These are phyloP conservation scores for Cyprinodon diabolis DNA, from an alignment of 2,797 vertebrate species.

Conservation along the genomic window DNA sequence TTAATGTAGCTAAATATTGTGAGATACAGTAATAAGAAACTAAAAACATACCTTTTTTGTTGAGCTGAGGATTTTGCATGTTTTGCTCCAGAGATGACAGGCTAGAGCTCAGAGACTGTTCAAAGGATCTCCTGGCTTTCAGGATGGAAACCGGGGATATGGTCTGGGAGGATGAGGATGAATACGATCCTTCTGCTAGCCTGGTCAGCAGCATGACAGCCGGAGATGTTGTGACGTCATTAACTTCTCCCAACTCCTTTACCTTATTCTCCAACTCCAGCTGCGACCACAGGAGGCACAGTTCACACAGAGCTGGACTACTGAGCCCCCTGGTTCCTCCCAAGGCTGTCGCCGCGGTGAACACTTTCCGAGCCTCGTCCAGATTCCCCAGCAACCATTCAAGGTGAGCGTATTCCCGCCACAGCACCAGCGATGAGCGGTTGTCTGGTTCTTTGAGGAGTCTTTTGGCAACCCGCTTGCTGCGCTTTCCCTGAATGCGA, in stretches of 20 bases:
- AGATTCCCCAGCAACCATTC: conserved; percentile 93
- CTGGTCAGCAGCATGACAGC: conserved; percentile 84
- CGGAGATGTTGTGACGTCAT: conserved; percentile 62
- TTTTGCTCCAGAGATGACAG: conserved; percentile 55
- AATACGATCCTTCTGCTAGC: conserved; percentile 79
- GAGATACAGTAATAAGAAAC: neutral
- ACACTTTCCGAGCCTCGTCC: conserved; percentile 91
- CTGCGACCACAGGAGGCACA: conserved; percentile 89
- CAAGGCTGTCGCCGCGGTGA: conserved; percentile 83
- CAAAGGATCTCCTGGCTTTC: conserved; percentile 89
- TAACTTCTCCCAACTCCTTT: conserved; percentile 21
- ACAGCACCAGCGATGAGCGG: conserved; percentile 86
- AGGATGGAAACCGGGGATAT: conserved; percentile 81
- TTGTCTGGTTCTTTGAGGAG: conserved; percentile 93
- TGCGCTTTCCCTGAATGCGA: conserved; percentile 89
- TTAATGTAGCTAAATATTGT: too few species aligned
- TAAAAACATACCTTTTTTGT: conserved; percentile 48
- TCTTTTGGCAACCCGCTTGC: conserved; percentile 90
- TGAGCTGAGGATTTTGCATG: conserved; percentile 4
- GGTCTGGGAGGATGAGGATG: conserved; percentile 71
- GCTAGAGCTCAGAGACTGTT: conserved; percentile 76
- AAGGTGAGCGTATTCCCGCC: conserved; percentile 90
- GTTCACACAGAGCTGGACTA: conserved; percentile 82
- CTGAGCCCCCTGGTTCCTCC: conserved; percentile 76
- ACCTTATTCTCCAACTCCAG: conserved; percentile 83